A percentile compares a stretch with the other conserved stretches of the same genome.
Conservation (phyloP, 1,140 invertebrate species). For the Leptopilina clavipes region DNA sequence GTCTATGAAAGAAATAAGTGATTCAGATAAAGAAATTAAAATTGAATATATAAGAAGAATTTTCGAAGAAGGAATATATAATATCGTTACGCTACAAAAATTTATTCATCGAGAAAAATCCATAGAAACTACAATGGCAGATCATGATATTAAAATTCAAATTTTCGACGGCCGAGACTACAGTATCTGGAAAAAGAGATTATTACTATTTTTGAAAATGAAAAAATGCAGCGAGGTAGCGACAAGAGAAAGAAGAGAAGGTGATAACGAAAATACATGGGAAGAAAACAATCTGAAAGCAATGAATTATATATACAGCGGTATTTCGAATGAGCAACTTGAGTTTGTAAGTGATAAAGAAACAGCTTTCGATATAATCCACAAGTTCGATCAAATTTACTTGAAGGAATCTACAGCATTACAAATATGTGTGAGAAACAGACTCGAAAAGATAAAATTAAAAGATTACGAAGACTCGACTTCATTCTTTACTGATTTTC, state of each 20-base stretch:
- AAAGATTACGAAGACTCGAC: constrained; percentile 9
- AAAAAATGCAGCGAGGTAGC: constrained; percentile 41
- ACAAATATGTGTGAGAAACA: constrained; percentile 14
- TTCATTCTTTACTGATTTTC: constrained; percentile 16
- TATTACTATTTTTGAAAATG: constrained; percentile 24
- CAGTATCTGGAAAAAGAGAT: constrained; percentile 37
- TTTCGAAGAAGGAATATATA: no score
- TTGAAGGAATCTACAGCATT: neutral
- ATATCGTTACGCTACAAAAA: neutral
- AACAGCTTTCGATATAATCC: neutral
- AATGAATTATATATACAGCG: constrained; percentile 1
- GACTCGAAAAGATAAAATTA: constrained; percentile 25
- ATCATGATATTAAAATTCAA: constrained; percentile 23
- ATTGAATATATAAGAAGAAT: no score
- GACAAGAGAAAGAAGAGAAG: neutral
- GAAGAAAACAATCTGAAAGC: neutral
- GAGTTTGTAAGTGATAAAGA: constrained; percentile 7
- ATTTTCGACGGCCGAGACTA: constrained; percentile 41
- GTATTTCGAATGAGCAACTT: neutral
- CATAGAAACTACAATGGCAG: neutral
- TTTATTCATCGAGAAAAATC: neutral
- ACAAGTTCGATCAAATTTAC: neutral
- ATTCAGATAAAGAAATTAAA: no score
- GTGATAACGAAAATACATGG: constrained; percentile 31
- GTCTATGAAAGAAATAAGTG: no score